Conservation (phyloP, 2,113 vertebrate species). For the Elachura formosa region DNA sequence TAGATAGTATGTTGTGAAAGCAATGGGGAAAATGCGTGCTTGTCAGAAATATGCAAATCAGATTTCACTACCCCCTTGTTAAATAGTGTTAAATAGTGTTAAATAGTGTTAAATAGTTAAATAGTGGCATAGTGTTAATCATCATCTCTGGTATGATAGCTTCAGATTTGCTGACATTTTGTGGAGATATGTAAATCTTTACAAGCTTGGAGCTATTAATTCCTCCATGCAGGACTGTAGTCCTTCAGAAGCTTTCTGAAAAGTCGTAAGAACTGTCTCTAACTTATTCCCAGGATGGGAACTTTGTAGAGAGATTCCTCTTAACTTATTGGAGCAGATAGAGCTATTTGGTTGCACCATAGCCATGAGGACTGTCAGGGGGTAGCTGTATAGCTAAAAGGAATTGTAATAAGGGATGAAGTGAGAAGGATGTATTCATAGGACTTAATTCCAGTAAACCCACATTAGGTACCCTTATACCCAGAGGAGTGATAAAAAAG, state of each 20-base stretch:
- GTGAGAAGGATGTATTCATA: not conserved
- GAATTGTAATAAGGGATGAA: not conserved
- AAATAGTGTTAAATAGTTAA: too few relatives aligned
- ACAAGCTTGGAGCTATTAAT: conserved; percentile 2
- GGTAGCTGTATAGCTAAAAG: not conserved
- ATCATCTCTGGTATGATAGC: not conserved
- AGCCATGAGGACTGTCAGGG: not conserved
- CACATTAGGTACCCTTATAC: not conserved
- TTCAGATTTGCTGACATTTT: not conserved
- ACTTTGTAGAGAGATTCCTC: not conserved
- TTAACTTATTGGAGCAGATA: not conserved
- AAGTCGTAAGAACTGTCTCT: not conserved
- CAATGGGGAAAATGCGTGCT: not conserved
- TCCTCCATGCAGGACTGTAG: not conserved
- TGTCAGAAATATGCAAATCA: not conserved
- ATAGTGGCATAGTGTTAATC: not conserved
- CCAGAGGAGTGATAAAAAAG: not conserved
- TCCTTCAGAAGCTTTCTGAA: conserved; percentile 2
- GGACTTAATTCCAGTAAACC: not conserved
- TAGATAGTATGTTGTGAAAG: not conserved
- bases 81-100: too few relatives aligned
- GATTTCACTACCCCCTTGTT: not conserved
- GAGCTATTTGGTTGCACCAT: not conserved
- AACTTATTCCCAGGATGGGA: not conserved
- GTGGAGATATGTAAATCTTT: not conserved